Evolutionary conservation across 2,113 vertebrate genomes (phyloP), one percentile per base, ranked within the genome.

Genomic region (Callaeas wilsoni): DNA sequence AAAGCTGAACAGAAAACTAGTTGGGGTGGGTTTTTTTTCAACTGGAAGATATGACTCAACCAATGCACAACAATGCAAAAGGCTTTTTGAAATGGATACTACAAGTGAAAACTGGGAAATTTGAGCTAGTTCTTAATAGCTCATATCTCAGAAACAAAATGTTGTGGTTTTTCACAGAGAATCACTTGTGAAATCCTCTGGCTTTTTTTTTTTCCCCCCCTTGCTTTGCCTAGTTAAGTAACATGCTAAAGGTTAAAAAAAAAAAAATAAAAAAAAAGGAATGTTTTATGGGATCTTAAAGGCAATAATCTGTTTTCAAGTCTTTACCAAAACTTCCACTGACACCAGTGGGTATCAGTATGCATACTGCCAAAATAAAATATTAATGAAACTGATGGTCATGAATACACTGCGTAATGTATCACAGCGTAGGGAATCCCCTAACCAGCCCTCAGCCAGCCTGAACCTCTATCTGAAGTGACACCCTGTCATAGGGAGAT

Each of bases 401-500:
- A 75, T 79, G 70, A 82, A 82, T 57, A 56, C 16, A 56, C 33
- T 64, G 39, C 0, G 8, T 42, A 93, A 71, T 37, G 47, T n/a
- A 95, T 60, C 39, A 71, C 49, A 74, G 74, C 32, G 21, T 37
- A 42, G 33, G 29, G 76, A 53, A 90, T 73, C 70, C 53, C 57
- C 79, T 79, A 71, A 91, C 56, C 59, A 87, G 19, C 22, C 91
- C 78, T 84, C 74, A 76, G 70, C 10, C 83, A 64, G 20, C 29
- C 69, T 82, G 37, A 91, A 90, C 29, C 37, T 87, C 81, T 56
- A 53, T 85, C 53, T 91, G 53, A 93, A 86, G 57, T 90, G 94
- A 84, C 78, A 91, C 33, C 27, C 20, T 91, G 78, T 91, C 94
- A 55, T 10, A 52, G 44, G 35, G 65, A 65, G n/a, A 90, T 73